phyloP scores from a whole-genome alignment of 2,113 vertebrate genomes.

The Nesoenas mayeri region DNA sequence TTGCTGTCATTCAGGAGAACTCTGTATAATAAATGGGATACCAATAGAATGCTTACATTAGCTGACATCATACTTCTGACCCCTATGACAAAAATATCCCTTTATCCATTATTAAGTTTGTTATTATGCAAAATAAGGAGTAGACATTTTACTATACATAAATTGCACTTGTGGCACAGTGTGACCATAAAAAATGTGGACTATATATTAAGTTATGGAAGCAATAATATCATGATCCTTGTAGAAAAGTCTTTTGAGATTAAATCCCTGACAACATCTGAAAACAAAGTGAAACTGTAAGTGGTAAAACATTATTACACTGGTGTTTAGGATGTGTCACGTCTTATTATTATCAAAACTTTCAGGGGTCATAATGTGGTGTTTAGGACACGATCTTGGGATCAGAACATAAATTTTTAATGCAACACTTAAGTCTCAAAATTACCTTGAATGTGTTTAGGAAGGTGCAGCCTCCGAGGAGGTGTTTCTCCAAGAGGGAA shows the following conservation, averaged over 20 bases:
- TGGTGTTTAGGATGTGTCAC: not conserved
- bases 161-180: not conserved
- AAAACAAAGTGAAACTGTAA: not conserved
- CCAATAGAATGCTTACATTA: not conserved
- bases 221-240: not conserved
- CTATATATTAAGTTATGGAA: not conserved
- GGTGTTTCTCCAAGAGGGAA: not conserved
- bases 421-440: not conserved
- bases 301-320: not conserved
- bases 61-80: not conserved
- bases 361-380: not conserved
- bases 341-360: not conserved
- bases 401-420: not conserved
- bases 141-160: not conserved
- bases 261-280: not conserved
- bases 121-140: not conserved
- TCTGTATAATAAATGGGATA: not conserved
- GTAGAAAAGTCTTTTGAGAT: not conserved
- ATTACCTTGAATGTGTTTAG: not conserved
- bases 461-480: rapidly evolving
- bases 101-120: not conserved
- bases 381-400: not conserved
- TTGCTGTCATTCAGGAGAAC: not conserved
- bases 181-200: not conserved
- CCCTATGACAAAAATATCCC: not conserved